phyloP scores from a whole-genome alignment of 64 coral and sea anemone genomes.

The Montipora sp. region DNA sequence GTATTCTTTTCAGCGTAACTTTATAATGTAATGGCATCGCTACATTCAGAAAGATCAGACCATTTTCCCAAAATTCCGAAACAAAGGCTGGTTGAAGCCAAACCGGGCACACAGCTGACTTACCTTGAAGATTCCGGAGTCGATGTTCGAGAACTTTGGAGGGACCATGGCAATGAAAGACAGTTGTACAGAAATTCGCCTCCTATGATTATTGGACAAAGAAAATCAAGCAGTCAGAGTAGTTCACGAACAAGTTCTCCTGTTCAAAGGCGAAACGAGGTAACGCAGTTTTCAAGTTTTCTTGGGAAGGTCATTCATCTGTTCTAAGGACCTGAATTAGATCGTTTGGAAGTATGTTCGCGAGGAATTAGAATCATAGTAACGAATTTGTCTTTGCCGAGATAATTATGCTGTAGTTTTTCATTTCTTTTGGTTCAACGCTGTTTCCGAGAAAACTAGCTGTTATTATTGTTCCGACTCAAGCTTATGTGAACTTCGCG shows the following conservation, averaged over 20 bases:
- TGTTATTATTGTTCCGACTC: too few species aligned
- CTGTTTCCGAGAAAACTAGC: too few species aligned
- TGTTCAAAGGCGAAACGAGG: conserved; percentile 88
- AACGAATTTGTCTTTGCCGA: too few species aligned
- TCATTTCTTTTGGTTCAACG: too few species aligned
- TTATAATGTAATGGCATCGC: conserved; percentile 81
- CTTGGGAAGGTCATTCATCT: background rate
- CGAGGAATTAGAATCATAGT: too few species aligned
- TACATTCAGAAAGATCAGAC: conserved; percentile 78
- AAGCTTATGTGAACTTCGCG: too few species aligned
- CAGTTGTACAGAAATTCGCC: conserved; percentile 87
- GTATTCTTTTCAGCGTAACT: background rate
- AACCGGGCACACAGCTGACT: conserved; percentile 62
- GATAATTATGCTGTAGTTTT: too few species aligned
- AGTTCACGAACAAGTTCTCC: conserved; percentile 87
- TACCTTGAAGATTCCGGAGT: conserved; percentile 79
- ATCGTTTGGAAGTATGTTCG: too few species aligned
- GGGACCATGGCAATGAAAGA: conserved; percentile 86
- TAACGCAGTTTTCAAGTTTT: background rate
- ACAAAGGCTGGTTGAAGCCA: conserved; percentile 74
- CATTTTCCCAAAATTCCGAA: conserved; percentile 88
- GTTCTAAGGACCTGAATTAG: too few species aligned
- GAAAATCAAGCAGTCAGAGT: conserved; percentile 78
- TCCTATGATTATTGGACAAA: conserved; percentile 76
- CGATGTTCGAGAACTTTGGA: conserved; percentile 85